Evolutionary conservation across 2,888 invertebrate genomes (phyloP), one percentile per base, ranked within the genome.

Genomic region (Philonicus albiceps): DNA sequence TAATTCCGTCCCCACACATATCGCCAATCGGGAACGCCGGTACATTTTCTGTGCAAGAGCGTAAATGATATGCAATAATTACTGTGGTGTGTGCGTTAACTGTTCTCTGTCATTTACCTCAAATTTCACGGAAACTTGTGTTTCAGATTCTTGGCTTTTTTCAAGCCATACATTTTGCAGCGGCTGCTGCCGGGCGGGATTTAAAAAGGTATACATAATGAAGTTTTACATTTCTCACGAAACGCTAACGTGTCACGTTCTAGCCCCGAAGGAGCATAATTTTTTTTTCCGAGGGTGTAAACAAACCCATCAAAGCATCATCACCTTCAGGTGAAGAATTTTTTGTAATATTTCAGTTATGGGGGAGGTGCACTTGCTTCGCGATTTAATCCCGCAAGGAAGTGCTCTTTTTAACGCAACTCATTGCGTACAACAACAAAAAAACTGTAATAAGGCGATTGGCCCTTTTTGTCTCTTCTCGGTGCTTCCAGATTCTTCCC

Each of bases 21-120:
- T 55, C 81, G 55, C 34, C 34, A 22, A 53, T 80, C 16, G 55
- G 13, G 53, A 81, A 81, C 81, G 81, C 81, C 81, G 81, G 81
- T 81, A 64, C 4, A 31, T 81, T 81, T 37, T 81, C 80, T 81
- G 81, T 81, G 27, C 64, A 43, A 72, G 34, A 74, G 73, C 43
- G 72, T 84, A 84, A 84, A 84, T 84, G 73, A 84, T 73, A 84
- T 73, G 84, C 84, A 73, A 49, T 84, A 84, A 84, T 84, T 84
- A 84, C 55, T 22, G 37, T 78, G 27, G 78, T 84, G 84, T 84
- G 84, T 84, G 84, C 84, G 73, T 72, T 84, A 73, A 84, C 84
- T 73, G 84, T 84, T 84, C 84, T 64, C 43, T 84, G 55, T 81
- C 81, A 81, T 81, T 81, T 81, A 81, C 81, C 81, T 81, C 81